Conservation (phyloP, 1,140 invertebrate species). For the Teleogryllus occipitalis region DNA sequence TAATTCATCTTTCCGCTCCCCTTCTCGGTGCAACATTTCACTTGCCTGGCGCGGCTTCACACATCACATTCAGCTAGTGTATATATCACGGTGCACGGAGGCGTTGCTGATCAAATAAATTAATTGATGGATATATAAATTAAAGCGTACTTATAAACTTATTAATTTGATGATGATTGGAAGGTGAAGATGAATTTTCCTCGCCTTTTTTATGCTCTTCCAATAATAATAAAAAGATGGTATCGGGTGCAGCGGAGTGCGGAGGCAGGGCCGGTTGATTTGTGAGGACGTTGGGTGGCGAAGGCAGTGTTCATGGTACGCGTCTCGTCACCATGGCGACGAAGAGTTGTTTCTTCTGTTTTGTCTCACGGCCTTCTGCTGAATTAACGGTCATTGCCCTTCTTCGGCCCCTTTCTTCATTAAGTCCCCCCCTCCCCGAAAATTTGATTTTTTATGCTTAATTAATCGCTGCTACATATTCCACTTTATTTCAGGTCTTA, state of each 20-base stretch:
- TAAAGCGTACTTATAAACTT: conserved; percentile 15
- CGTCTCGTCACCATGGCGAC: no score
- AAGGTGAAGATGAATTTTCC: not conserved
- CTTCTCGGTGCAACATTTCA: not conserved
- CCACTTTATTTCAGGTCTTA: no score
- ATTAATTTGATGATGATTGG: conserved; percentile 13
- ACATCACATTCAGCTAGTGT: not conserved
- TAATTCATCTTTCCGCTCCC: not conserved
- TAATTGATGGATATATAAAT: conserved; percentile 16
- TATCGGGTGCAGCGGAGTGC: not conserved
- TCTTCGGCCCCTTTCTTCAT: no score
- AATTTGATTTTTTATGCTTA: no score
- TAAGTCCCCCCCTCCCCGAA: no score
- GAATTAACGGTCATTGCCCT: no score
- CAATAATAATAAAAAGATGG: conserved; percentile 6
- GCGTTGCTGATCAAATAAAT: conserved; percentile 19
- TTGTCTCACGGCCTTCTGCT: no score
- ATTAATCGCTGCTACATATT: no score
- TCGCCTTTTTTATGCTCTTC: not conserved
- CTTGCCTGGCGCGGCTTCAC: not conserved
- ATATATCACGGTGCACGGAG: not conserved
- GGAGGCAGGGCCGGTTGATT: not conserved
- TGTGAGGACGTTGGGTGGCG: not conserved
- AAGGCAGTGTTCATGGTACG: no score
- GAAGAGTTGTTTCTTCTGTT: no score